A percentile compares a stretch with the other conserved stretches of the same genome.
These are phyloP conservation scores for Phaetusa simplex DNA, from an alignment of 2,113 vertebrate species.

Conservation along the genomic window DNA sequence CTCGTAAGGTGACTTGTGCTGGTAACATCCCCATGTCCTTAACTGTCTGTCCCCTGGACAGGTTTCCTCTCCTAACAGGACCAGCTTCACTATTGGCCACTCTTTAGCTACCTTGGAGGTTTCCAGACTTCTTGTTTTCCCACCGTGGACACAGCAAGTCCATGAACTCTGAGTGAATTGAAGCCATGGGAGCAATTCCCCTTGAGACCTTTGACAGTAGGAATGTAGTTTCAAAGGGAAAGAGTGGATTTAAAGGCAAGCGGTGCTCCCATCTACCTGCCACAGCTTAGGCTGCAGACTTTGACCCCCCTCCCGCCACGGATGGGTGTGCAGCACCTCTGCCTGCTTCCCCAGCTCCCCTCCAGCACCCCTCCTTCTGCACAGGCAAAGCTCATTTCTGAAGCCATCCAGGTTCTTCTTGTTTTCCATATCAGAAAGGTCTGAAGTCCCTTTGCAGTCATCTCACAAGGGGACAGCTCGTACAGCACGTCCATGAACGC, in stretches of 20 bases:
- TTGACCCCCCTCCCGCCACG: background rate
- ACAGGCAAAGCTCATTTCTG: background rate
- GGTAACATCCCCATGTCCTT: too few relatives aligned
- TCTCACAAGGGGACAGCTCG: background rate
- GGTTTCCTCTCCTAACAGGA: background rate
- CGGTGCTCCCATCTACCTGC: too few relatives aligned
- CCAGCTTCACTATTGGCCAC: background rate
- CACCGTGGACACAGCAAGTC: background rate
- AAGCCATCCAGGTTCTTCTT: background rate
- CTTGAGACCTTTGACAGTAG: background rate
- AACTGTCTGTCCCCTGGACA: background rate
- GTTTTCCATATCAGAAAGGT: background rate
- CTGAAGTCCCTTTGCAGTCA: background rate
- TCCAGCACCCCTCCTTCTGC: background rate
- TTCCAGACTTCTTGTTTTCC: background rate
- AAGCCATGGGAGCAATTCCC: background rate
- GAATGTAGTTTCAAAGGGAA: background rate
- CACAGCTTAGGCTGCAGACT: background rate
- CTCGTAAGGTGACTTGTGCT: background rate
- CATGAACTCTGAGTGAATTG: background rate
- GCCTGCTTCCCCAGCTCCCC: background rate
- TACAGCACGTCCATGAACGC: rapidly evolving
- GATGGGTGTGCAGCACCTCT: rapidly evolving
- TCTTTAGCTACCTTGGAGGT: background rate
- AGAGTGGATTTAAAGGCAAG: background rate